Evolutionary conservation across 2,113 vertebrate genomes (phyloP), one percentile per base, ranked within the genome.

Genomic region (Albula glossodonta): DNA sequence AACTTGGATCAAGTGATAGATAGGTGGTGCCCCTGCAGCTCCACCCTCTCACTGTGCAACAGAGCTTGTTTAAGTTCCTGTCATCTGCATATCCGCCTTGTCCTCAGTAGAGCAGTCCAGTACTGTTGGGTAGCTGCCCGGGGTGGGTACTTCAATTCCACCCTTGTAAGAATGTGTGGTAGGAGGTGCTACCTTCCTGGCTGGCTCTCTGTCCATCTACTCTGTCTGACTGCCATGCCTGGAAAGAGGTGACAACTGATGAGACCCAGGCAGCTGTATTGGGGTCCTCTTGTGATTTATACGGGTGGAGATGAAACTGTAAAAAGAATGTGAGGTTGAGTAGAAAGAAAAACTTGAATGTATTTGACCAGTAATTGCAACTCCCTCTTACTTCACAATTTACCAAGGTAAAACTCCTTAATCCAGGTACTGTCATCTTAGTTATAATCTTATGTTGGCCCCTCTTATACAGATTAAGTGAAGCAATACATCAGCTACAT

Each of bases 131-230:
- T 8, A 0, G 70, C 81, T 82, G 91, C 92, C 92, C 90, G 89
- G 91, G 90, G 89, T 91, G 91, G 90, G 86, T 89, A 88, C 88
- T 90, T 87, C 74, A 89, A 82, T 87, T 57, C 86, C 82, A 84
- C 84, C 87, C 87, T 51, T 50, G n/a, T 70, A 13, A 82, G 56
- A 85, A 84, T 86, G 78, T 31, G 15, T 86, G 82, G 7, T 15
- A 17, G 84, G 60, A 63, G 78, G 12, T 56, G 74, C 51, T 79
- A 60, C 51, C 50, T 19, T 83, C 4, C 41, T 51, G 48, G 51
- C 52, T 82, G 52, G 52, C 53, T 17, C 51, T 22, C 53, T 12
- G 12, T 56, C 53, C 53, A 56, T 56, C 70, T 10, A 7, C 5
- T 2, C 22, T 25, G 70, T 9, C n/a, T 66, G 31, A 22, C 70